Evolutionary conservation across 2,888 invertebrate genomes (phyloP), one percentile per base, ranked within the genome.

Genomic region (Baccha elongata): DNA sequence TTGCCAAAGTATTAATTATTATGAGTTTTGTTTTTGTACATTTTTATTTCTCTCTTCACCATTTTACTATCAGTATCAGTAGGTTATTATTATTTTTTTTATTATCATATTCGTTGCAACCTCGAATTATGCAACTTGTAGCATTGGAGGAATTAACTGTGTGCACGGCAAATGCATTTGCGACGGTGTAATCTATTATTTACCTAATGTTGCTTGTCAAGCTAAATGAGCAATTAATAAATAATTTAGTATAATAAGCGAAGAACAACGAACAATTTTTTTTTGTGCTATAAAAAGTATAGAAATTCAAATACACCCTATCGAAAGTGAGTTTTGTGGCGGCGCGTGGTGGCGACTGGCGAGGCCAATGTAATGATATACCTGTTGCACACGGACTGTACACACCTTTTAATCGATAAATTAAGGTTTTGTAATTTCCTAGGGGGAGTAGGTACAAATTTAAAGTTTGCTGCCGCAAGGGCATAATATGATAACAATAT

Each of bases 81-180:
- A 40, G 21, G 52, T 19, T n/a, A 58, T 53, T 21, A 8, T 23
- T 37, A 15, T 58, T 15, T 23, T 55, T 21, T 5, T 23, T 15
- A 64, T 26, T 50, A 64, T 65, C 69, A 71, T 40, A 58, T 23
- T 37, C 44, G 15, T 26, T 69, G 32, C 19, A 78, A 67, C 58
- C 71, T 48, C 53, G 46, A 68, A 68, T 79, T 62, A 48, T 74
- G 69, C 55, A 80, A 80, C 50, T 17, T 58, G 46, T 55, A 58
- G 48, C 80, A 69, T 58, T 74, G 64, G 35, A 68, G 23, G 17
- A 42, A n/a, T 8, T 23, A 23, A 11, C 29, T 48, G 40, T 46
- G 69, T 48, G 58, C 32, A 32, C 42, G 35, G 26, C 26, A 35
- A 37, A 19, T 48, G 37, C 13, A 48, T 40, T 46, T 19, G 60